phyloP scores from a whole-genome alignment of 2,113 vertebrate species.

The Laticauda laticaudata region DNA sequence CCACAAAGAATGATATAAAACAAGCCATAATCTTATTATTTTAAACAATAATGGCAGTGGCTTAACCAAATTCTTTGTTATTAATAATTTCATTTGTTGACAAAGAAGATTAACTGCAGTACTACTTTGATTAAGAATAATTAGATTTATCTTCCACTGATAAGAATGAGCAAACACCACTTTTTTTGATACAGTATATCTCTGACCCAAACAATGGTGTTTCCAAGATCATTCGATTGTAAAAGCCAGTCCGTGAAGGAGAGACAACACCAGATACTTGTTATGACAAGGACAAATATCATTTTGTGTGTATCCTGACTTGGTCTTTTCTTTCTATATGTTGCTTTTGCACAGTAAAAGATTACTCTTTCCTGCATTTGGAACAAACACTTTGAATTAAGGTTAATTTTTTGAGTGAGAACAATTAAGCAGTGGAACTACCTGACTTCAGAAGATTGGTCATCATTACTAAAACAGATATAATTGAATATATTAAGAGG shows the following conservation, averaged over 20 bases:
- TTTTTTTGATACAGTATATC: neutral
- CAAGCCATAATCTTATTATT: neutral
- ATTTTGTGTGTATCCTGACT: neutral
- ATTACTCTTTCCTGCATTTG: neutral
- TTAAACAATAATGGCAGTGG: neutral
- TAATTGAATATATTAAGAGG: neutral
- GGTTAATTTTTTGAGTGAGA: no score
- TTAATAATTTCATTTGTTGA: neutral
- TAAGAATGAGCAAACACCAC: neutral
- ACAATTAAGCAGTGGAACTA: no score
- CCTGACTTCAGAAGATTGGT: neutral
- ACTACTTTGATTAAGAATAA: neutral
- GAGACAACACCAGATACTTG: neutral
- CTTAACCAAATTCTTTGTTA: neutral
- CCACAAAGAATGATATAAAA: neutral
- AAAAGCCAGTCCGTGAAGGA: neutral
- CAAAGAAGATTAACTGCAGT: neutral
- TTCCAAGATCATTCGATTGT: neutral
- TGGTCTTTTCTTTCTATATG: neutral
- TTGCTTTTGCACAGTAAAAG: neutral
- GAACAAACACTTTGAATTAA: neutral
- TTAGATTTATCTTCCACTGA: neutral
- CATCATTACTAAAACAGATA: neutral
- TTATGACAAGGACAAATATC: neutral
- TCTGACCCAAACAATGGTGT: neutral